phyloP scores from a whole-genome alignment of 2,888 invertebrate species.

The Gortyna flavago region DNA sequence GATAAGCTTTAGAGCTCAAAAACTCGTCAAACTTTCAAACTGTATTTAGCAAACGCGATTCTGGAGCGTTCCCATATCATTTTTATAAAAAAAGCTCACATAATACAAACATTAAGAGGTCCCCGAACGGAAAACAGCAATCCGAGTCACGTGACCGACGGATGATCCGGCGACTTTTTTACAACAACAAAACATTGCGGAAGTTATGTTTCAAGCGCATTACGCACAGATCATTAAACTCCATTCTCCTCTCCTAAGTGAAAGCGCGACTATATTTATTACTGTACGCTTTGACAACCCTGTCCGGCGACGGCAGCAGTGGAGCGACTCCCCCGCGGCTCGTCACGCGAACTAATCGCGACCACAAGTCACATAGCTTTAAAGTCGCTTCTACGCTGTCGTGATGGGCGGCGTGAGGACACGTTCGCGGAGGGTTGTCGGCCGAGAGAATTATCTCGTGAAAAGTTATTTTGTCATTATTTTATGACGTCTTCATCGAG shows the following conservation, averaged over 20 bases:
- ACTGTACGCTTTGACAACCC: slow-evolving; percentile 84
- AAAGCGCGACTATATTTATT: slow-evolving; percentile 85
- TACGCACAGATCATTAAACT: slow-evolving; percentile 88
- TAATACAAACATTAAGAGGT: slow-evolving; percentile 66
- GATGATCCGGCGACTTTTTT: slow-evolving; percentile 79
- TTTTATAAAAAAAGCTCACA: slow-evolving; percentile 56
- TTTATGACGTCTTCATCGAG: slow-evolving; percentile 87
- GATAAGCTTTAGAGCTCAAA: not conserved
- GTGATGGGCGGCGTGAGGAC: slow-evolving; percentile 19
- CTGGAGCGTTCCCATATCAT: slow-evolving; percentile 20
- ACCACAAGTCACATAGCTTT: slow-evolving; percentile 4
- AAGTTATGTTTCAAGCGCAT: slow-evolving; percentile 85
- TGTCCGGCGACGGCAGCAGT: slow-evolving; percentile 69
- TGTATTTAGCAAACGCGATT: slow-evolving; percentile 2
- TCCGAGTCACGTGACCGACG: slow-evolving; percentile 72
- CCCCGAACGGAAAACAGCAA: slow-evolving; percentile 73
- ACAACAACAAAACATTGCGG: slow-evolving; percentile 85
- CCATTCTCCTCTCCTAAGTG: slow-evolving; percentile 79
- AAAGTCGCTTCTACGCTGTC: slow-evolving; percentile 47
- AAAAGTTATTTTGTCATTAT: slow-evolving; percentile 84
- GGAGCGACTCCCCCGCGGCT: slow-evolving; percentile 62
- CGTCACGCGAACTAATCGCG: not conserved
- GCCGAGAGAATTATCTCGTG: slow-evolving; percentile 75
- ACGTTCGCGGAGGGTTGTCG: slow-evolving; percentile 75
- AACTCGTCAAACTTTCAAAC: not conserved